Evolutionary conservation across 2,797 vertebrate genomes (phyloP).

Genomic region (Takifugu ocellatus): DNA sequence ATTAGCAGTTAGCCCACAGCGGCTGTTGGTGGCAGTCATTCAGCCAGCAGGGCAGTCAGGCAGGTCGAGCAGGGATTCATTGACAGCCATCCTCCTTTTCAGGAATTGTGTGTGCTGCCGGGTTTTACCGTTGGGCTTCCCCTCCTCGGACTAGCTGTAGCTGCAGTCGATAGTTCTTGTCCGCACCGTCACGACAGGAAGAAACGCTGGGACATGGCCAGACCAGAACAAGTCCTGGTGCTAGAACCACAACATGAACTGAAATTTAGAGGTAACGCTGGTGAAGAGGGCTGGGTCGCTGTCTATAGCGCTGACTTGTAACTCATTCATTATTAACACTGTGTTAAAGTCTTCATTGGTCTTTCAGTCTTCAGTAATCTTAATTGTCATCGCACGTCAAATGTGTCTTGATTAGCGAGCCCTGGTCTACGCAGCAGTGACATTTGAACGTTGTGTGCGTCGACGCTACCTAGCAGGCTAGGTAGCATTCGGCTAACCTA

Average conservation of each 20-base stretch:
- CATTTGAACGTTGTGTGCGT: conserved; percentile 45
- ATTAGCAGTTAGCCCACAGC: conserved; percentile 50
- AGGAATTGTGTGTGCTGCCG: conserved; percentile 21
- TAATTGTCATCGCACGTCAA: background rate
- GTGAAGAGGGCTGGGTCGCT: conserved; percentile 49
- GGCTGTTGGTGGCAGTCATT: conserved; percentile 66
- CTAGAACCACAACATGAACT: conserved; percentile 91
- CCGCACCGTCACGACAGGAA: conserved; percentile 50
- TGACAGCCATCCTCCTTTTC: conserved; percentile 25
- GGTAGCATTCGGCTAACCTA: conserved; percentile 32
- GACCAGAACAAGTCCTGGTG: conserved; percentile 87
- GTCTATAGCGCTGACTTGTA: conserved; percentile 15
- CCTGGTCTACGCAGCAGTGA: conserved; percentile 9
- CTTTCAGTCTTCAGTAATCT: background rate
- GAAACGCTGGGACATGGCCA: conserved; percentile 83
- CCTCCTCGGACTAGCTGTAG: conserved; percentile 24
- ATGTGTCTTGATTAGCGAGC: background rate
- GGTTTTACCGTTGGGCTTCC: conserved; percentile 27
- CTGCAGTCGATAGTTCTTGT: conserved; percentile 25
- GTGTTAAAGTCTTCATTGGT: background rate
- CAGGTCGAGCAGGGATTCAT: conserved; percentile 20
- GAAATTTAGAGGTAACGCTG: conserved; percentile 86
- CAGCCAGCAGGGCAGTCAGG: conserved; percentile 29
- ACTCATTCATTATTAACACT: background rate
- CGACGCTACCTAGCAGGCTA: conserved; percentile 37